Evolutionary conservation across 2,113 vertebrate species (phyloP).

Genomic region (Brachyhypopomus gauderio): DNA sequence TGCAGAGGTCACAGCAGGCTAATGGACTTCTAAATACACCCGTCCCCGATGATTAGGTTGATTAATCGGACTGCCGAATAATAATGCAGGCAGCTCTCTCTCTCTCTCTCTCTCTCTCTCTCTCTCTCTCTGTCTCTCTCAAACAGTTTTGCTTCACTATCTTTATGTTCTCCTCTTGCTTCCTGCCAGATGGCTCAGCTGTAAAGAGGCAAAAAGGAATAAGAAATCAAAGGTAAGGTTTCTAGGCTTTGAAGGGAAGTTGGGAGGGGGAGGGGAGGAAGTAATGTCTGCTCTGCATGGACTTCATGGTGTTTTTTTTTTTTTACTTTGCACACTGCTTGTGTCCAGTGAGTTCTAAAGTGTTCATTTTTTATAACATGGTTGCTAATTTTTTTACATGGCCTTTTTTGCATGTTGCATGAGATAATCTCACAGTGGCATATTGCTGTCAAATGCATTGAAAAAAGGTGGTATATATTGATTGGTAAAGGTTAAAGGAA

Average conservation of each 20-base stretch:
- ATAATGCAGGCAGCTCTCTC: not conserved
- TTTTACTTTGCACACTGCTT: not conserved
- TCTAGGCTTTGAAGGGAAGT: not conserved
- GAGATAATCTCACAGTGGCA: not conserved
- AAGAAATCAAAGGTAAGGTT: conserved; percentile 16
- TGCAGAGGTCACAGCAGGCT: conserved; percentile 62
- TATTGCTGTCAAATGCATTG: not conserved
- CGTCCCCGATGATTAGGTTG: conserved; percentile 68
- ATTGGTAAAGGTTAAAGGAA: not conserved
- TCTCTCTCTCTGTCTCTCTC: not conserved
- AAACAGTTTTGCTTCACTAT: not conserved
- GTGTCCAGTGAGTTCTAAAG: not conserved
- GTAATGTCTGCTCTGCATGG: not conserved
- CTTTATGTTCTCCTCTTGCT: not conserved
- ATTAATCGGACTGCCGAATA: conserved; percentile 67
- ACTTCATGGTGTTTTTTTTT: not conserved
- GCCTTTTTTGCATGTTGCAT: not conserved
- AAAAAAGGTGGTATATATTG: not conserved
- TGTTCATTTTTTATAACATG: not conserved
- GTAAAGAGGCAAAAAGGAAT: conserved; percentile 6
- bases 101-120: not conserved
- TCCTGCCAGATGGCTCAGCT: conserved; percentile 16
- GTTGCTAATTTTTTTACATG: too few relatives aligned
- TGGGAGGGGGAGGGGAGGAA: not conserved
- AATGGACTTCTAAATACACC: conserved; percentile 70